phyloP scores from a whole-genome alignment of 2,797 vertebrate genomes.

The Lutra lutra region DNA sequence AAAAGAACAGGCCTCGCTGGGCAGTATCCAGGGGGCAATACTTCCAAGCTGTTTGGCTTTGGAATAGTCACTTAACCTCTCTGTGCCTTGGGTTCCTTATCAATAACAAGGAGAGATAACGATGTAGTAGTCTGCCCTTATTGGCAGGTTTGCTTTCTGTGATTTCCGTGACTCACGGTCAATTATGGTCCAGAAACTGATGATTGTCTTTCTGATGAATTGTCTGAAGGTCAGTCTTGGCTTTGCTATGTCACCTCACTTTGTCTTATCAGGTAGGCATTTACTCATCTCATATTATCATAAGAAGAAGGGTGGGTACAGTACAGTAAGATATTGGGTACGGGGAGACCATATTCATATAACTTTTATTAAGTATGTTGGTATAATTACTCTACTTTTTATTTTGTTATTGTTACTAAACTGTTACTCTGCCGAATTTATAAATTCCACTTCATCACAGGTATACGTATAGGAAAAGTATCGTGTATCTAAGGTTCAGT shows the following conservation, averaged over 20 bases:
- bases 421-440: background rate
- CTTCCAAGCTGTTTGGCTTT: background rate
- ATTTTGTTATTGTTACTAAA: background rate
- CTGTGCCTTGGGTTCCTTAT: background rate
- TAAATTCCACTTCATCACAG: background rate
- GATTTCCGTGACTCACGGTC: background rate
- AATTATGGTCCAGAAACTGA: background rate
- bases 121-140: background rate
- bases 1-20: background rate
- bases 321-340: background rate
- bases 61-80: background rate
- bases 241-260: background rate
- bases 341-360: background rate
- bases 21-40: background rate
- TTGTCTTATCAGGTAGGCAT: background rate
- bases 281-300: background rate
- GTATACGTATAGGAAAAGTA: background rate
- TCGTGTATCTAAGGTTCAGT: background rate
- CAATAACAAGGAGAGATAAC: background rate
- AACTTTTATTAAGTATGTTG: background rate
- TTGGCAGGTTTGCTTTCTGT: background rate
- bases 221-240: background rate
- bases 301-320: background rate
- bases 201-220: background rate
- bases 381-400: background rate